A percentile compares a stretch with the other conserved stretches of the same genome.
These are phyloP conservation scores for Xestia ashworthii DNA, from an alignment of 2,888 invertebrate species.

Conservation along the genomic window DNA sequence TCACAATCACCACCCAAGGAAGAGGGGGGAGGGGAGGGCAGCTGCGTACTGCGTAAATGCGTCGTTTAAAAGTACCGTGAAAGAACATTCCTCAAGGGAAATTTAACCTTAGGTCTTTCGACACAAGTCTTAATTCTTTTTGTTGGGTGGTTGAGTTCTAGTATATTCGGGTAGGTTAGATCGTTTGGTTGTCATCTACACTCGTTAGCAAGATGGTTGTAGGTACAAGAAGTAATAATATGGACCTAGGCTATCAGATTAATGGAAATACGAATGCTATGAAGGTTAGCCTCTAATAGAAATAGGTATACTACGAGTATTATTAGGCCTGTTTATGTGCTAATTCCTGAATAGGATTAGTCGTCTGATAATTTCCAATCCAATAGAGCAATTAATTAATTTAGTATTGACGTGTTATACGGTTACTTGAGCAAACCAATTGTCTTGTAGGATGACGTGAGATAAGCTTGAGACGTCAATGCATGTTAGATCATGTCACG, in stretches of 20 bases:
- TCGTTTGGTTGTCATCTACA: slow-evolving; percentile 58
- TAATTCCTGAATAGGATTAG: slow-evolving; percentile 33
- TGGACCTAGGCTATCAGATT: slow-evolving; percentile 17
- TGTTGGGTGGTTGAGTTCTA: neutral
- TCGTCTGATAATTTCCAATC: slow-evolving; percentile 34
- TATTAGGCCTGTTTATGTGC: neutral
- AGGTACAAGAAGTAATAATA: slow-evolving; percentile 35
- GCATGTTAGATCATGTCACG: neutral
- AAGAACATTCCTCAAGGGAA: neutral
- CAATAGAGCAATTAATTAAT: slow-evolving; percentile 53
- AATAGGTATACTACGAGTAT: neutral
- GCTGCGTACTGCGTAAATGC: slow-evolving; percentile 77
- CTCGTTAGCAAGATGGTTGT: slow-evolving; percentile 44
- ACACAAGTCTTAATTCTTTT: slow-evolving; percentile 13
- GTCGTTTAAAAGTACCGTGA: slow-evolving; percentile 55
- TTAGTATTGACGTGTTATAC: slow-evolving; percentile 24
- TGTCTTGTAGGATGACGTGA: slow-evolving; percentile 15
- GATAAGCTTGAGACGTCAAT: neutral
- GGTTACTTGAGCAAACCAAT: slow-evolving; percentile 23
- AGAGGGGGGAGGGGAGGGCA: slow-evolving; percentile 17
- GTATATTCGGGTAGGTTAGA: slow-evolving; percentile 50
- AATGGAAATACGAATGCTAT: slow-evolving; percentile 32
- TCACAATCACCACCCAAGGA: slow-evolving; percentile 60
- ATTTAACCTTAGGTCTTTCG: slow-evolving; percentile 5
- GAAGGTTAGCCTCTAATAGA: neutral